These are phyloP conservation scores for Hirudinaria manillensis DNA, from an alignment of 2,888 invertebrate species.

Conservation along the genomic window DNA sequence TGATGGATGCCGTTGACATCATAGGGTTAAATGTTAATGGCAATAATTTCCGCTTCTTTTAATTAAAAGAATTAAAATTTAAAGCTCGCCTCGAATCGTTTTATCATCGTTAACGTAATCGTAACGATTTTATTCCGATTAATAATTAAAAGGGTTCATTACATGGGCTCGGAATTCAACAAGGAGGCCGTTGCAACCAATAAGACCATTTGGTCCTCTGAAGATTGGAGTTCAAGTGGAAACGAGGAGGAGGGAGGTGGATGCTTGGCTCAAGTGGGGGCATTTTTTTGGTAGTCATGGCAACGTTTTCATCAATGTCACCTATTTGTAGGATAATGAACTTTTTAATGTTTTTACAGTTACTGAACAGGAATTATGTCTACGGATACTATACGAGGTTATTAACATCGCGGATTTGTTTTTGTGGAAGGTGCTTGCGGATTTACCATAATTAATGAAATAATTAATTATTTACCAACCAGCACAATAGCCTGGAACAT, in stretches of 20 bases:
- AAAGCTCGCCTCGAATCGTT: too few relatives aligned
- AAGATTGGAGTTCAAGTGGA: constrained; percentile 54
- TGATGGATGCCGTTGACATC: constrained; percentile 46
- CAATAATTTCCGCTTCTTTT: too few relatives aligned
- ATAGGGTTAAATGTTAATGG: constrained; percentile 46
- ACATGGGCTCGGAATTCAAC: constrained; percentile 43
- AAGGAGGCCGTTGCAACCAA: constrained; percentile 43
- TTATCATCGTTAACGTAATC: too few relatives aligned
- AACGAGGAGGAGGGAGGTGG: constrained; percentile 53
- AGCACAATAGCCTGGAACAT: constrained; percentile 53
- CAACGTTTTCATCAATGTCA: not conserved
- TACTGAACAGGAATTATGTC: constrained; percentile 53
- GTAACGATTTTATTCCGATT: too few relatives aligned
- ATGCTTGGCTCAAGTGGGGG: constrained; percentile 51
- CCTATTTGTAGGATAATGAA: not conserved
- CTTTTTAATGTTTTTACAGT: constrained; percentile 20
- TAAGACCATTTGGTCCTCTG: constrained; percentile 54
- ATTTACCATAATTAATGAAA: too few relatives aligned
- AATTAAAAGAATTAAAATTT: too few relatives aligned
- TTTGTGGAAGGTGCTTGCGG: not conserved
- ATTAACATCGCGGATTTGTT: not conserved
- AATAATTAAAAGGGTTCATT: constrained; percentile 43
- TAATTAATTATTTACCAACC: too few relatives aligned
- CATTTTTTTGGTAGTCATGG: not conserved
- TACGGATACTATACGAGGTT: constrained; percentile 52